phyloP scores from a whole-genome alignment of 2,113 vertebrate species.

The Hyperopisus bebe region DNA sequence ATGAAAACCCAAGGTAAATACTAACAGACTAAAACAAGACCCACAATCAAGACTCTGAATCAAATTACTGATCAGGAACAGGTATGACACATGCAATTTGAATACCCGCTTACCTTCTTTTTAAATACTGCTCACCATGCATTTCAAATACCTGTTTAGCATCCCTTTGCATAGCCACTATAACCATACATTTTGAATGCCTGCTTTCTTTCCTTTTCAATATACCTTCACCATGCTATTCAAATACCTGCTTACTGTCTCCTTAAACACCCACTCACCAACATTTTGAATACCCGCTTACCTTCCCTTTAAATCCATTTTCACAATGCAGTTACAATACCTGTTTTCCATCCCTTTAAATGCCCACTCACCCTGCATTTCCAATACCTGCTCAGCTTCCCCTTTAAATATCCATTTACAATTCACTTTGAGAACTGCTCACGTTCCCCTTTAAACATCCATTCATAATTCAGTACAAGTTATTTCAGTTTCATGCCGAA shows the following conservation, averaged over 20 bases:
- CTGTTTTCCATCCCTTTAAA: not conserved
- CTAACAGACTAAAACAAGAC: not conserved
- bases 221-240: not conserved
- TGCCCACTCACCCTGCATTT: not conserved
- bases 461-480: constrained; percentile 16
- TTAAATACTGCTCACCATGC: not conserved
- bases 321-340: not conserved
- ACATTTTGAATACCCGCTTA: not conserved
- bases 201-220: not conserved
- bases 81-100: not conserved
- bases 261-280: not conserved
- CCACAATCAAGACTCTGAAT: not conserved
- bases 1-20: not conserved
- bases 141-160: not conserved
- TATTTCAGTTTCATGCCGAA: constrained; percentile 2
- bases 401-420: not conserved
- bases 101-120: not conserved
- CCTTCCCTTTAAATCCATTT: not conserved
- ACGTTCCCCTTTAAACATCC: not conserved
- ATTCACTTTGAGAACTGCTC: not conserved
- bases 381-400: not conserved
- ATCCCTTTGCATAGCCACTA: not conserved
- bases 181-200: not conserved
- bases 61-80: not conserved
- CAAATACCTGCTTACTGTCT: not conserved